Percentiles rank a stretch among this genome's conserved stretches.
These are phyloP conservation scores for Dromococcyx pavoninus DNA, from an alignment of 2,797 vertebrate species.

Conservation along the genomic window DNA sequence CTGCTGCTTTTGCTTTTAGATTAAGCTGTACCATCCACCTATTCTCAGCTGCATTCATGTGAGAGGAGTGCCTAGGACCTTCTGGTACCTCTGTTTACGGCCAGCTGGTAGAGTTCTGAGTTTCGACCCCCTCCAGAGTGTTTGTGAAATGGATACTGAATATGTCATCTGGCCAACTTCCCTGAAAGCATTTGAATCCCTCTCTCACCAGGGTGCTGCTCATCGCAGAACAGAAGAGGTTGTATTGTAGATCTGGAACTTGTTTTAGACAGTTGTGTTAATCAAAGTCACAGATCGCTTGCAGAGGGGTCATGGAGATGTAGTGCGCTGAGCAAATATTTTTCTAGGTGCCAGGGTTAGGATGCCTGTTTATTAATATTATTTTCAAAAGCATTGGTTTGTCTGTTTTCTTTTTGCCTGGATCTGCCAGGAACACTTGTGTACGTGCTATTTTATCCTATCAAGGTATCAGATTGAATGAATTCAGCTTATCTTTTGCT, in stretches of 20 bases:
- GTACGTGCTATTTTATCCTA: not conserved
- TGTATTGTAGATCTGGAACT: not conserved
- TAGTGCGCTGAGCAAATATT: not conserved
- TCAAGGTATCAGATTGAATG: not conserved
- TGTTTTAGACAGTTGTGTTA: not conserved
- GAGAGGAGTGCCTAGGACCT: not conserved
- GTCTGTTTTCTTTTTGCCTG: not conserved
- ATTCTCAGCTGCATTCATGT: not conserved
- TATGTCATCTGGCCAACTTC: not conserved
- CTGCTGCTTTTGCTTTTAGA: not conserved
- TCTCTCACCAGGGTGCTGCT: not conserved
- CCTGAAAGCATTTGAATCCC: not conserved
- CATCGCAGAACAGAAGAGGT: not conserved
- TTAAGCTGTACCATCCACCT: not conserved
- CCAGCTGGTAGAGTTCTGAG: not conserved
- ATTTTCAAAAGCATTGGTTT: not conserved
- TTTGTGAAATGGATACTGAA: not conserved
- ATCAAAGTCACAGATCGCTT: not conserved
- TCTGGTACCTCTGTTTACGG: not conserved
- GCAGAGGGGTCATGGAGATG: not conserved
- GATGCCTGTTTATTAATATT: not conserved
- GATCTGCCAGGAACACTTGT: not conserved
- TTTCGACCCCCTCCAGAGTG: not conserved
- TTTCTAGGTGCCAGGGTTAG: not conserved
- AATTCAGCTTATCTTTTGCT: not conserved